These are phyloP conservation scores for Anseranas semipalmata DNA, from an alignment of 2,113 vertebrate genomes.

Conservation along the genomic window DNA sequence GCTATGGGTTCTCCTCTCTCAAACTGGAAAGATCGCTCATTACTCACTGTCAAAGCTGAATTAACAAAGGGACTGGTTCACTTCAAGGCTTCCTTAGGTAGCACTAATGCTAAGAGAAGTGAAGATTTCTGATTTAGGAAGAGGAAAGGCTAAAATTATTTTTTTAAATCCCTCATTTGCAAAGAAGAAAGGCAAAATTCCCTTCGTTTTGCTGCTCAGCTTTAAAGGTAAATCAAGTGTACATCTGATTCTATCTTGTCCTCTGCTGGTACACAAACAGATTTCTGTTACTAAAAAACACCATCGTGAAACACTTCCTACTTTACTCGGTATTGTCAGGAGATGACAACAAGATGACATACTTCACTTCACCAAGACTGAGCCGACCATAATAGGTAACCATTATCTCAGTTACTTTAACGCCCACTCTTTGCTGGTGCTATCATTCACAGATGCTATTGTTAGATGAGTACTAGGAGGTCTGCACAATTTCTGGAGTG, in stretches of 20 bases:
- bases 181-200: background rate
- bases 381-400: slow-evolving; percentile 28
- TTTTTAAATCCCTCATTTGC: background rate
- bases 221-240: background rate
- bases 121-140: background rate
- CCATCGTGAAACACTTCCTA: background rate
- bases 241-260: background rate
- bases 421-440: background rate
- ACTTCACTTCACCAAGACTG: background rate
- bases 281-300: background rate
- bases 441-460: background rate
- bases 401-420: slow-evolving; percentile 23
- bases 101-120: background rate
- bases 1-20: background rate
- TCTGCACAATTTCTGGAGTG: background rate
- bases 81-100: background rate
- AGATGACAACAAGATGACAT: slow-evolving; percentile 32
- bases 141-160: background rate
- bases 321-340: background rate
- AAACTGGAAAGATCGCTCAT: background rate
- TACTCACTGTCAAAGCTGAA: background rate
- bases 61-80: background rate
- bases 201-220: background rate
- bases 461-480: background rate
- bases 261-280: background rate